Evolutionary conservation across 1,140 invertebrate genomes (phyloP).

Genomic region (Coelopa frigida): DNA sequence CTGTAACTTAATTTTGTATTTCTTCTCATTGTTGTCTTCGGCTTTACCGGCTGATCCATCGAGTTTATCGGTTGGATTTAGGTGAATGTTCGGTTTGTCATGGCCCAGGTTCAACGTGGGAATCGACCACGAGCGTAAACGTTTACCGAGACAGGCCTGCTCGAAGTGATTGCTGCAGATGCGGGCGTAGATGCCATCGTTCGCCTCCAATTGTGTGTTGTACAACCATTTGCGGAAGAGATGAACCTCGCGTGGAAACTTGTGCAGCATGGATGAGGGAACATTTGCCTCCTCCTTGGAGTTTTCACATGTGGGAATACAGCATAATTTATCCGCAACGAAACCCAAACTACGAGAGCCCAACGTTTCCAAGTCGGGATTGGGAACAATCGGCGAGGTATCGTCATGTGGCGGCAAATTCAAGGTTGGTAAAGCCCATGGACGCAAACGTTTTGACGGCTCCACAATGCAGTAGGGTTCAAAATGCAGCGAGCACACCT

Average conservation of each 20-base stretch:
- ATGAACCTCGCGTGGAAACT: conserved; percentile 23
- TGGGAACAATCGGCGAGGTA: too few relatives aligned
- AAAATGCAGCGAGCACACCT: conserved; percentile 29
- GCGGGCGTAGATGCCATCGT: too few relatives aligned
- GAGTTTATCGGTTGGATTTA: too few relatives aligned
- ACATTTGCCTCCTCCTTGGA: conserved; percentile 13
- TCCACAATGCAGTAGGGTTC: conserved; percentile 12
- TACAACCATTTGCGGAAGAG: conserved; percentile 31
- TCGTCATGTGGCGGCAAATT: conserved; percentile 14
- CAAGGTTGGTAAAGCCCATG: conserved; percentile 30
- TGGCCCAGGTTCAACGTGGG: conserved; percentile 30
- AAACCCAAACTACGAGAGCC: too few relatives aligned
- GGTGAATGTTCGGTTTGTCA: too few relatives aligned
- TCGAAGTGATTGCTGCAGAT: conserved; percentile 33
- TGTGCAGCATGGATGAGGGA: conserved; percentile 25
- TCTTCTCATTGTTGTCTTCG: too few relatives aligned
- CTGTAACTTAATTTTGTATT: too few relatives aligned
- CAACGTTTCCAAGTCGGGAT: too few relatives aligned
- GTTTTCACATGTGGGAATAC: too few relatives aligned
- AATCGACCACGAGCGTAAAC: conserved; percentile 21
- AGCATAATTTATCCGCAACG: too few relatives aligned
- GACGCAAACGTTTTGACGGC: conserved; percentile 11
- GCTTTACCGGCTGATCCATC: too few relatives aligned
- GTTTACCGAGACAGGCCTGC: conserved; percentile 19
- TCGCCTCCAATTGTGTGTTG: conserved; percentile 28